These are phyloP conservation scores for Ptiloglossa arizonensis DNA, from an alignment of 1,140 invertebrate species.

Conservation along the genomic window DNA sequence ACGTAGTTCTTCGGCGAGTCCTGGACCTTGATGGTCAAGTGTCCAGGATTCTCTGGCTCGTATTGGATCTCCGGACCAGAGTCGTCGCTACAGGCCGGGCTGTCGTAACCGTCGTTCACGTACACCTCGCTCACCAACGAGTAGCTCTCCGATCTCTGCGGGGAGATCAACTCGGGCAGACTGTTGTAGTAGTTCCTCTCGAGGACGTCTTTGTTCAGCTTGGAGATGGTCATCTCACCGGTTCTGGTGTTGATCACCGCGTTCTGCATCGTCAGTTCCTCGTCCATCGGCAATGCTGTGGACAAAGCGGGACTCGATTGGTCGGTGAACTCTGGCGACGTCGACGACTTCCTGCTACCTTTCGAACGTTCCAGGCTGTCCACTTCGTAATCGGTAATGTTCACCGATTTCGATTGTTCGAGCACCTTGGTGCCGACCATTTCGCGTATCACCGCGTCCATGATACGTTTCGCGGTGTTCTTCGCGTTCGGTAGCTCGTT, in stretches of 20 bases:
- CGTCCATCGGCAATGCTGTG: slow-evolving; percentile 87
- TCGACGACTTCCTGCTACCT: slow-evolving; percentile 80
- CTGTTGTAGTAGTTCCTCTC: slow-evolving; percentile 77
- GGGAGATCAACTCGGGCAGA: slow-evolving; percentile 82
- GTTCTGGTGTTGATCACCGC: slow-evolving; percentile 84
- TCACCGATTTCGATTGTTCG: slow-evolving; percentile 60
- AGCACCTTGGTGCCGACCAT: slow-evolving; percentile 79
- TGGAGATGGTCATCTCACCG: slow-evolving; percentile 82
- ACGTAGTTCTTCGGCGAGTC: slow-evolving; percentile 88
- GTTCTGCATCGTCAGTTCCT: slow-evolving; percentile 89
- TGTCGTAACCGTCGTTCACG: slow-evolving; percentile 89
- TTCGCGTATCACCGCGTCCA: slow-evolving; percentile 82
- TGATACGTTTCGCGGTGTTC: slow-evolving; percentile 77
- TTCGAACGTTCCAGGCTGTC: slow-evolving; percentile 89
- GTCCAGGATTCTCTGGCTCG: slow-evolving; percentile 86
- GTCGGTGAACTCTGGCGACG: slow-evolving; percentile 84
- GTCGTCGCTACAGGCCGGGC: slow-evolving; percentile 85
- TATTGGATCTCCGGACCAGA: slow-evolving; percentile 84
- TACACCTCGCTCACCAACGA: slow-evolving; percentile 90
- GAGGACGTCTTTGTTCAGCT: slow-evolving; percentile 80
- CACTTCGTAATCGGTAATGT: slow-evolving; percentile 85
- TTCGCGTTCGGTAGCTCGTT: slow-evolving; percentile 73
- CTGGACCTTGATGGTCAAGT: slow-evolving; percentile 90
- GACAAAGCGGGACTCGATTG: slow-evolving; percentile 87
- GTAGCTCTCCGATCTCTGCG: slow-evolving; percentile 81